These are phyloP conservation scores for Torymus texanus DNA, from an alignment of 2,888 invertebrate genomes.

Conservation along the genomic window DNA sequence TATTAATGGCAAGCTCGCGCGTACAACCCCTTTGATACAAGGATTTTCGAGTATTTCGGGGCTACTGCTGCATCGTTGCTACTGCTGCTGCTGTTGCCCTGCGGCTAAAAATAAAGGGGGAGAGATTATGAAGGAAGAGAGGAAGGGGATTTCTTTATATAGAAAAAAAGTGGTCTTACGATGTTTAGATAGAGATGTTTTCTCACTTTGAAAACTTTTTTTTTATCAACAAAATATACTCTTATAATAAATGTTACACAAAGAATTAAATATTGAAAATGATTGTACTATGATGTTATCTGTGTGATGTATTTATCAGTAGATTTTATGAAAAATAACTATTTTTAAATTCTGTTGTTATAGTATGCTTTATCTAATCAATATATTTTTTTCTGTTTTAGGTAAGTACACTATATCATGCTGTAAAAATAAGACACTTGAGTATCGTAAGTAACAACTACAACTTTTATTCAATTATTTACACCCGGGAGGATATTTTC, in stretches of 20 bases:
- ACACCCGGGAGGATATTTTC: too few species aligned
- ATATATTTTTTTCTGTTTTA: slow-evolving; percentile 24
- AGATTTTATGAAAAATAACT: too few species aligned
- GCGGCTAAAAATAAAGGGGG: slow-evolving; percentile 22
- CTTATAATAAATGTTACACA: background rate
- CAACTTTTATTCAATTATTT: too few species aligned
- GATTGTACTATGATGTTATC: too few species aligned
- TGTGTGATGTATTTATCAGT: too few species aligned
- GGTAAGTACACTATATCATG: slow-evolving; percentile 27
- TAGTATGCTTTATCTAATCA: too few species aligned
- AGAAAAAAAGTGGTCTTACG: too few species aligned
- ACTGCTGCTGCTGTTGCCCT: background rate
- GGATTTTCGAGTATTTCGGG: slow-evolving; percentile 29
- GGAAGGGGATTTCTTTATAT: background rate
- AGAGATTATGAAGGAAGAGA: background rate
- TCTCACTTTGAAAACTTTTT: background rate
- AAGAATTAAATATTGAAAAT: too few species aligned
- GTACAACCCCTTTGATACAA: slow-evolving; percentile 5
- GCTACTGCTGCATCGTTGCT: background rate
- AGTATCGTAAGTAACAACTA: slow-evolving; percentile 9
- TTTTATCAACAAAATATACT: background rate
- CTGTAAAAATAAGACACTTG: background rate
- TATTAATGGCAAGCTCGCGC: slow-evolving; percentile 33
- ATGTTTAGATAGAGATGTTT: background rate
- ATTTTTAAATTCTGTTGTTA: too few species aligned